A percentile compares a stretch with the other conserved stretches of the same genome.
phyloP scores from a whole-genome alignment of 2,113 vertebrate genomes.

The Oostethus manadensis region DNA sequence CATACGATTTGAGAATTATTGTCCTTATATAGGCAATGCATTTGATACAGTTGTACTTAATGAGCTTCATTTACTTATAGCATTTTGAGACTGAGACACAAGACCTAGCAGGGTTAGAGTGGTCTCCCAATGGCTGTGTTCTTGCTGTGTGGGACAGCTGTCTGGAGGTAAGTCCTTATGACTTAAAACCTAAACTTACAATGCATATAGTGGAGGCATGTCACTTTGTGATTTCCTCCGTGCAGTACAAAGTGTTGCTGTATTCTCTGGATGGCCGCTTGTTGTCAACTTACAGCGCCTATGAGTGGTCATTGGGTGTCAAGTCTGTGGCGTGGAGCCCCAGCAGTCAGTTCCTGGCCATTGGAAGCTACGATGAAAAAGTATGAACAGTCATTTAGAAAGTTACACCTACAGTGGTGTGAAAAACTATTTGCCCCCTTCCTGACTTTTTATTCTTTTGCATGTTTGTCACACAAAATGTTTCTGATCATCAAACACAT shows the following conservation, averaged over 20 bases:
- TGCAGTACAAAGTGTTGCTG: conserved; percentile 88
- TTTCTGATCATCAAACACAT: too few relatives aligned
- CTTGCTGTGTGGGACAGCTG: conserved; percentile 90
- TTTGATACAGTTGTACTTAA: not conserved
- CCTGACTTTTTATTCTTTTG: too few relatives aligned
- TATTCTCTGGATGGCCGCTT: conserved; percentile 93
- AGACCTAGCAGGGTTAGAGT: conserved; percentile 87
- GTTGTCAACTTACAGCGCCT: conserved; percentile 80
- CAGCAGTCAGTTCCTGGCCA: conserved; percentile 91
- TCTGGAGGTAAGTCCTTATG: conserved; percentile 79
- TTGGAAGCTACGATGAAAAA: conserved; percentile 96
- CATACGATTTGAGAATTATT: too few relatives aligned
- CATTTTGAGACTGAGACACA: conserved; percentile 95
- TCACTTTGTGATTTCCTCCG: not conserved
- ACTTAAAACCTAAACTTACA: not conserved
- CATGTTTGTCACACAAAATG: too few relatives aligned
- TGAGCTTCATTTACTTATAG: conserved; percentile 52
- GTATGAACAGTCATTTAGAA: conserved; percentile 50
- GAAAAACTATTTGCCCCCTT: too few relatives aligned
- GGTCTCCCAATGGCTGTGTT: conserved; percentile 94
- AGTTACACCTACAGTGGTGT: not conserved
- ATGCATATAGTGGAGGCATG: too few relatives aligned
- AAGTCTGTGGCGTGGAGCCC: conserved; percentile 89
- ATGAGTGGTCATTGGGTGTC: conserved; percentile 90
- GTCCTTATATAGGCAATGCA: too few relatives aligned